Conservation (phyloP, 2,888 invertebrate species). For the Pollenia amentaria region DNA sequence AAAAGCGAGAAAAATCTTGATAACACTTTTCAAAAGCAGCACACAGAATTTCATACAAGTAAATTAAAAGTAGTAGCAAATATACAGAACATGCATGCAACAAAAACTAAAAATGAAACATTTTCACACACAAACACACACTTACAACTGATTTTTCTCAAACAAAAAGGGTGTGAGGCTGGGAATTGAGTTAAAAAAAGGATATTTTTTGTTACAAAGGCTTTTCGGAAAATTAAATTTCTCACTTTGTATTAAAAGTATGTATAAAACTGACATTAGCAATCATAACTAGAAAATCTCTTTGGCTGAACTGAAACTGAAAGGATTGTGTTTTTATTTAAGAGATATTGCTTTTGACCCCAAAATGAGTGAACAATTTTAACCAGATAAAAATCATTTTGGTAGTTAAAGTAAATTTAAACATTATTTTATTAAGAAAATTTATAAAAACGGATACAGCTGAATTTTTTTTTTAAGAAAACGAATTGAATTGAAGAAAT, state of each 20-base stretch:
- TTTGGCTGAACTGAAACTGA: slow-evolving; percentile 24
- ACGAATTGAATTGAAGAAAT: slow-evolving; percentile 44
- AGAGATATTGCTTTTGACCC: slow-evolving; percentile 46
- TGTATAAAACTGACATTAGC: slow-evolving; percentile 12
- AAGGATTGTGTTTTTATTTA: slow-evolving; percentile 41
- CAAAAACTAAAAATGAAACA: slow-evolving; percentile 38
- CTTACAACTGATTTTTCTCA: background rate
- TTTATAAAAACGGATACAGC: slow-evolving; percentile 55
- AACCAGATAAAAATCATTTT: slow-evolving; percentile 6
- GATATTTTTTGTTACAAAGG: slow-evolving; percentile 48
- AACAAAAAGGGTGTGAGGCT: slow-evolving; percentile 57
- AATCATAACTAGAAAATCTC: slow-evolving; percentile 63
- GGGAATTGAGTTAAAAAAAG: slow-evolving; percentile 50
- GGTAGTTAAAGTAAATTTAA: slow-evolving; percentile 24
- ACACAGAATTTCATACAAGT: too few relatives aligned
- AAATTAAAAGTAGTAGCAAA: slow-evolving; percentile 19
- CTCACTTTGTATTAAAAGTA: slow-evolving; percentile 56
- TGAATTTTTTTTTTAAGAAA: slow-evolving; percentile 13
- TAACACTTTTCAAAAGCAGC: slow-evolving; percentile 73
- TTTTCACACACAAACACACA: slow-evolving; percentile 42
- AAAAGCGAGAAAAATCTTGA: slow-evolving; percentile 80
- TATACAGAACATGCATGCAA: slow-evolving; percentile 39
- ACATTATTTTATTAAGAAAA: slow-evolving; percentile 7
- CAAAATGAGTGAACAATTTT: slow-evolving; percentile 34
- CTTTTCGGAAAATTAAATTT: slow-evolving; percentile 75